phyloP scores from a whole-genome alignment of 2,888 invertebrate genomes.

The Cerceris rybyensis region DNA sequence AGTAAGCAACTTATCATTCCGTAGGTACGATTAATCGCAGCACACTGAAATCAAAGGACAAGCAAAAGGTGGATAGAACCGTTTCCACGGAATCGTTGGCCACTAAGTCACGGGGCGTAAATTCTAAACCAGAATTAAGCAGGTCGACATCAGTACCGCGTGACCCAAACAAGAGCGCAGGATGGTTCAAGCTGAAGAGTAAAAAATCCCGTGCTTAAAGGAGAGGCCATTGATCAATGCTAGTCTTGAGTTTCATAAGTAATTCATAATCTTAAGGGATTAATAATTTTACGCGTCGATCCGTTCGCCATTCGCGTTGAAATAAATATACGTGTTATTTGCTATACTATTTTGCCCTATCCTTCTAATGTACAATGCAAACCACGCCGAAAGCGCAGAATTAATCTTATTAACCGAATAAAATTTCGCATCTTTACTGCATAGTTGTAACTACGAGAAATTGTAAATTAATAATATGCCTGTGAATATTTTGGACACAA shows the following conservation, averaged over 20 bases:
- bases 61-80: slow-evolving; percentile 79
- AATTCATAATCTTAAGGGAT: slow-evolving; percentile 64
- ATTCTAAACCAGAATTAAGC: slow-evolving; percentile 82
- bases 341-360: slow-evolving; percentile 36
- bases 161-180: slow-evolving; percentile 88
- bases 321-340: slow-evolving; percentile 39
- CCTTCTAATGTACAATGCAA: slow-evolving; percentile 48
- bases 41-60: slow-evolving; percentile 79
- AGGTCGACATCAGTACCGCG: slow-evolving; percentile 89
- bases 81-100: slow-evolving; percentile 86
- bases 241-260: slow-evolving; percentile 80
- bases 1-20: background rate
- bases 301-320: slow-evolving; percentile 27
- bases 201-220: slow-evolving; percentile 81
- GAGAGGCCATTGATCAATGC: slow-evolving; percentile 80
- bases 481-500: slow-evolving; percentile 9
- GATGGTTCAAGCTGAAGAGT: slow-evolving; percentile 87
- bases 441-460: slow-evolving; percentile 28
- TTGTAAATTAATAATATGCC: slow-evolving; percentile 26
- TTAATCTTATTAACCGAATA: slow-evolving; percentile 59
- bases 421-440: slow-evolving; percentile 18
- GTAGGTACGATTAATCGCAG: slow-evolving; percentile 79
- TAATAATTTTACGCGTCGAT: slow-evolving; percentile 43
- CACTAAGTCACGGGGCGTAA: slow-evolving; percentile 80
- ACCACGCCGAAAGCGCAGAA: slow-evolving; percentile 26